phyloP scores from a whole-genome alignment of 2,888 invertebrate genomes.

The Dryococelus australis region DNA sequence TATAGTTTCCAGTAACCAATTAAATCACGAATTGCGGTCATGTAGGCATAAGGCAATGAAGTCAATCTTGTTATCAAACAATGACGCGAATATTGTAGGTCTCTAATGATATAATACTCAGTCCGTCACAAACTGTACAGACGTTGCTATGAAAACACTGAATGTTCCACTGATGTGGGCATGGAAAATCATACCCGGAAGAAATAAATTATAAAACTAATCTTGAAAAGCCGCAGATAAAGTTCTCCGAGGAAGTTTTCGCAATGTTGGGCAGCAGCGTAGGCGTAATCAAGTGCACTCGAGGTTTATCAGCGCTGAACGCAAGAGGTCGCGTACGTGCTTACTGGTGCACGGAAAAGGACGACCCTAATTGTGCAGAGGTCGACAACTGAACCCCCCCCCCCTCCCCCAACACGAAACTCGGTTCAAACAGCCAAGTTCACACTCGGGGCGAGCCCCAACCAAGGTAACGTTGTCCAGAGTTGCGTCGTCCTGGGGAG shows the following conservation, averaged over 20 bases:
- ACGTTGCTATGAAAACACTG: too few relatives aligned
- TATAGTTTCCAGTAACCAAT: too few relatives aligned
- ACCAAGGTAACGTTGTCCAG: not conserved
- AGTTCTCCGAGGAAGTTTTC: not conserved
- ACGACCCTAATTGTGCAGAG: not conserved
- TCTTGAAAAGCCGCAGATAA: not conserved
- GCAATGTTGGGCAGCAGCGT: not conserved
- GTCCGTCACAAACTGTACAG: too few relatives aligned
- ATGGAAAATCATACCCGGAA: too few relatives aligned
- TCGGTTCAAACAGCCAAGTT: not conserved
- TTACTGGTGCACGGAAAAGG: not conserved
- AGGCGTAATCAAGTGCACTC: not conserved
- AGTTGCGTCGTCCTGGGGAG: not conserved
- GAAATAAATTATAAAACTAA: not conserved
- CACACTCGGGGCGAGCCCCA: not conserved
- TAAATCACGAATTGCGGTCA: too few relatives aligned
- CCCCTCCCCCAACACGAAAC: too few relatives aligned
- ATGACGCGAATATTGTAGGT: too few relatives aligned
- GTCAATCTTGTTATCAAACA: too few relatives aligned
- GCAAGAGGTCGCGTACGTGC: not conserved
- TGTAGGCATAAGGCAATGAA: too few relatives aligned
- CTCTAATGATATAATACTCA: too few relatives aligned
- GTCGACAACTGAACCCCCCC: not conserved
- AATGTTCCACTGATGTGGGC: too few relatives aligned
- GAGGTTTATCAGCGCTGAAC: not conserved